A percentile compares a stretch with the other conserved stretches of the same genome.
These are phyloP conservation scores for Maylandia zebra DNA, from an alignment of 2,113 vertebrate genomes.

Conservation along the genomic window DNA sequence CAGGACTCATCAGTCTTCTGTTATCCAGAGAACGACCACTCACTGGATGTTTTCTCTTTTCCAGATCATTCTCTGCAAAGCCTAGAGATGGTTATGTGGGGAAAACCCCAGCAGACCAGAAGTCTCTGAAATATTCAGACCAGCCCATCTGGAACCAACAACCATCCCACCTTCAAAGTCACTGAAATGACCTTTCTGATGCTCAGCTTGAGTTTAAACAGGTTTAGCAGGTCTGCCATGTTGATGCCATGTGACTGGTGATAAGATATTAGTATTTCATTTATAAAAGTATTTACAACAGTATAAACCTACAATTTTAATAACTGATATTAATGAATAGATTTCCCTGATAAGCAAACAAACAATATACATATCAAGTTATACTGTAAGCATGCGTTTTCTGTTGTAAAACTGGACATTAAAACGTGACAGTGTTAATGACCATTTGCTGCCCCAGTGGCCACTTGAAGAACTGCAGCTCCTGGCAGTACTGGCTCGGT, in stretches of 20 bases:
- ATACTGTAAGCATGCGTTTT: not conserved
- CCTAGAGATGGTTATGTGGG: not conserved
- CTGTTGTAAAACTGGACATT: not conserved
- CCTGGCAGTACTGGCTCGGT: not conserved
- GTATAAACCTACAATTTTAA: not conserved
- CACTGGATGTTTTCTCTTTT: not conserved
- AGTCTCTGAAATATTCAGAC: not conserved
- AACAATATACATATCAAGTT: not conserved
- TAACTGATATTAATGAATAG: not conserved
- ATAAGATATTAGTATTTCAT: not conserved
- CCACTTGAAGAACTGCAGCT: not conserved
- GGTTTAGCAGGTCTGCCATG: not conserved
- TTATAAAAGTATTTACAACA: not conserved
- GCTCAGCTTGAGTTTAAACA: not conserved
- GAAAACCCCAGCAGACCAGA: not conserved
- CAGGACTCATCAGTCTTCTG: not conserved
- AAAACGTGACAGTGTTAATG: not conserved
- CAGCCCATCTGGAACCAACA: not conserved
- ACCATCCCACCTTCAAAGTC: not conserved
- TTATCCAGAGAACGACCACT: not conserved
- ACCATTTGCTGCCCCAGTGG: not conserved
- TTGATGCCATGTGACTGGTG: not conserved
- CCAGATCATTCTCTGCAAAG: not conserved
- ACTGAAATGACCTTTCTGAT: not conserved
- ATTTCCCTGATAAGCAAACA: not conserved